A percentile compares a stretch with the other conserved stretches of the same genome.
phyloP scores from a whole-genome alignment of 2,113 vertebrate genomes.

The rabbit (Oryctolagus cuniculus) region mOryCun1.1 NC_091439.1:59152001-59152500 shows the following conservation, averaged over 20 bases:
- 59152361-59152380: no score
- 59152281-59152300: no score
- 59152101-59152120: not conserved
- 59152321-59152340: no score
- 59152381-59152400: no score
- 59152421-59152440: no score
- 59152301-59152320: no score
- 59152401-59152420: no score
- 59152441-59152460: no score
- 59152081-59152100: not conserved
- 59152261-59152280: not conserved
- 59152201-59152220: not conserved
- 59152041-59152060: not conserved
- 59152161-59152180: constrained; percentile 26
- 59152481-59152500: no score
- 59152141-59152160: not conserved
- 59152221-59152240: not conserved
- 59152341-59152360: no score
- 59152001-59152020: not conserved
- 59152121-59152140: not conserved
- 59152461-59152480: no score
- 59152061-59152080: not conserved
- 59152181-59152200: not conserved
- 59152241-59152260: not conserved
- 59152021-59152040: not conserved